Evolutionary conservation across 2,113 vertebrate species (phyloP).

Genomic region (Heterocephalus glaber): DNA sequence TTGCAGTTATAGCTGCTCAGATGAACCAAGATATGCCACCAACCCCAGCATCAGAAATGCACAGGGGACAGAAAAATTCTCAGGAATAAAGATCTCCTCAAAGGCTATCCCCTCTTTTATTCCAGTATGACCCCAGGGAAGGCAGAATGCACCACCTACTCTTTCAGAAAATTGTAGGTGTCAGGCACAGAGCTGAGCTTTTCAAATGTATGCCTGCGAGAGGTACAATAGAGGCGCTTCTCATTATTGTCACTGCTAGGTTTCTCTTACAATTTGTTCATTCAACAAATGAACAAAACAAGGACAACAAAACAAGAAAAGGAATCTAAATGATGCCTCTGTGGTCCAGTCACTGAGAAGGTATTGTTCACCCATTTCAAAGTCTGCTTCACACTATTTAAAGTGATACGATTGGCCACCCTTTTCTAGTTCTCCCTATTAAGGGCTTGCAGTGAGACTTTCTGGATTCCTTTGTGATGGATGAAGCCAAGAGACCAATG

Average conservation of each 20-base stretch:
- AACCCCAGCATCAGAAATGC: not conserved
- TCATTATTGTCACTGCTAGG: constrained; percentile 6
- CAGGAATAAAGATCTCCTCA: constrained; percentile 58
- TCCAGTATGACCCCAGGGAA: not conserved
- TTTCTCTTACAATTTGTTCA: not conserved
- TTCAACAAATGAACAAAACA: not conserved
- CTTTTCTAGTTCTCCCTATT: not conserved
- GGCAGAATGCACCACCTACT: constrained; percentile 10
- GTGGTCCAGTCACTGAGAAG: not conserved
- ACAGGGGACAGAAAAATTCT: constrained; percentile 33
- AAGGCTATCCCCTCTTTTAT: constrained; percentile 46
- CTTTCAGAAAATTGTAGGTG: constrained; percentile 60
- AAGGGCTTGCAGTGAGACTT: not conserved
- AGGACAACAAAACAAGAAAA: not conserved
- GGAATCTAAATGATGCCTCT: not conserved
- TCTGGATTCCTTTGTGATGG: not conserved
- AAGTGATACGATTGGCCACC: not conserved
- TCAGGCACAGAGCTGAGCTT: constrained; percentile 67
- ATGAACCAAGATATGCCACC: not conserved
- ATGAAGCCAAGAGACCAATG: not conserved
- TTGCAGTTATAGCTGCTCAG: not conserved
- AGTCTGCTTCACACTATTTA: not conserved
- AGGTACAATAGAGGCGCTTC: constrained; percentile 22
- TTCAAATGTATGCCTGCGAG: constrained; percentile 9
- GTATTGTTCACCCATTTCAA: not conserved